phyloP scores from a whole-genome alignment of 1,140 invertebrate species.

The Diabrotica undecimpunctata region DNA sequence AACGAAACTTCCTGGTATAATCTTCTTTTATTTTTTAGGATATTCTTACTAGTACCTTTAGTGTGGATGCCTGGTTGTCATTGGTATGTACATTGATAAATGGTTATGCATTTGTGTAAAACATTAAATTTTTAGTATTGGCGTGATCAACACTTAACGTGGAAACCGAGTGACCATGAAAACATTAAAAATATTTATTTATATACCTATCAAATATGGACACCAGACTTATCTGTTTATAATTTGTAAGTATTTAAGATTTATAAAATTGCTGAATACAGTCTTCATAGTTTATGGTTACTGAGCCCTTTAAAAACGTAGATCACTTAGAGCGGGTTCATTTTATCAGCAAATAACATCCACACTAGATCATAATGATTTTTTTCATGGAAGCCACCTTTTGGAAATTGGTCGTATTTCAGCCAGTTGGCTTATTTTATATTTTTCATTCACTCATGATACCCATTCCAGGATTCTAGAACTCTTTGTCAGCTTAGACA shows the following conservation, averaged over 20 bases:
- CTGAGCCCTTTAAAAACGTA: too few species aligned
- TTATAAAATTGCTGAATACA: neutral
- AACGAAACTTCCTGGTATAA: too few species aligned
- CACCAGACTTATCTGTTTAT: conserved; percentile 51
- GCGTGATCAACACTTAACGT: conserved; percentile 50
- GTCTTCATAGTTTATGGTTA: too few species aligned
- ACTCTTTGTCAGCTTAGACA: too few species aligned
- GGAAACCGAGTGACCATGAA: conserved; percentile 49
- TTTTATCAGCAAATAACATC: too few species aligned
- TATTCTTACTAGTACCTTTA: conserved; percentile 27
- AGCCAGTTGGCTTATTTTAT: too few species aligned
- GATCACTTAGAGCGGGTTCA: too few species aligned
- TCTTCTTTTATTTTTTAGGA: conserved; percentile 25
- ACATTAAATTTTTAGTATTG: conserved; percentile 41
- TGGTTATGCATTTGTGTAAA: conserved; percentile 1
- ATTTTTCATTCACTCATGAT: too few species aligned
- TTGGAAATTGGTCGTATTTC: too few species aligned
- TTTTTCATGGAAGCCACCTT: too few species aligned
- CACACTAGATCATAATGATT: too few species aligned
- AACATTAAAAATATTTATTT: conserved; percentile 45
- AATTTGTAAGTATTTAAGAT: conserved; percentile 47
- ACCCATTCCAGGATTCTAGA: too few species aligned
- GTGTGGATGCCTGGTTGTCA: conserved; percentile 39
- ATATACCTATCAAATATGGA: conserved; percentile 48
- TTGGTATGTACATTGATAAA: conserved; percentile 31